Percentiles rank a stretch among this genome's conserved stretches.
Evolutionary conservation across 2,888 invertebrate genomes (phyloP).

Genomic region (Argyresthia albistria): DNA sequence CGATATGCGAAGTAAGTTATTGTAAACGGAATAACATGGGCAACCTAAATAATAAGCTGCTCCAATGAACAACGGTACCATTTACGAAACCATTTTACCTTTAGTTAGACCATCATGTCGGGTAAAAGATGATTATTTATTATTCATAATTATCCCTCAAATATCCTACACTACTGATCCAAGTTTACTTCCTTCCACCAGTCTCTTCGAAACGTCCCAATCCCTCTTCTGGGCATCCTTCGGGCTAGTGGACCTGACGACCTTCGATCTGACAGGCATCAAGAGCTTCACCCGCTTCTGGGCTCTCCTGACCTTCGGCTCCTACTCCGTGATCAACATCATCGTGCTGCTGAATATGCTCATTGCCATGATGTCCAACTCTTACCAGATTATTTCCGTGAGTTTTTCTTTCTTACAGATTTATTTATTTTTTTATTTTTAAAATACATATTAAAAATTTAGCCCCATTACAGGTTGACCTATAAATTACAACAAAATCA

Average conservation of each 20-base stretch:
- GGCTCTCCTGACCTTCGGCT: conserved; percentile 98
- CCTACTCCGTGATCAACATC: conserved; percentile 97
- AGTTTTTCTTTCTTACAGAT: conserved; percentile 32
- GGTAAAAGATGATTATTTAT: no score
- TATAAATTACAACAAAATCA: no score
- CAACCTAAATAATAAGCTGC: no score
- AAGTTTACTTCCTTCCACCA: conserved; percentile 52
- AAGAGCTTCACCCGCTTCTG: conserved; percentile 97
- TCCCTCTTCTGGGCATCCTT: conserved; percentile 99
- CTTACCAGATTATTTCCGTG: conserved; percentile 97
- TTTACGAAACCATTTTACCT: no score
- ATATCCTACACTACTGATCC: background rate
- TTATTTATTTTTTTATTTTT: no score
- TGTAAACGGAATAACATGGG: no score
- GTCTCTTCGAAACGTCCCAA: conserved; percentile 97
- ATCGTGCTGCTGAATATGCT: conserved; percentile 97
- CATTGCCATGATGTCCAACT: conserved; percentile 99
- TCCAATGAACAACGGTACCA: no score
- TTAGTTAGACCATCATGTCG: no score
- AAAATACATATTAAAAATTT: no score
- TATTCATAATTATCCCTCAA: no score
- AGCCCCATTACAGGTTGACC: no score
- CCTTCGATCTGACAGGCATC: conserved; percentile 94
- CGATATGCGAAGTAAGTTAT: conserved; percentile 85
- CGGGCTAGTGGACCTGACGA: conserved; percentile 93